Evolutionary conservation across 2,888 invertebrate genomes (phyloP), one percentile per base, ranked within the genome.

Genomic region (Acanthacorydalis orientalis): DNA sequence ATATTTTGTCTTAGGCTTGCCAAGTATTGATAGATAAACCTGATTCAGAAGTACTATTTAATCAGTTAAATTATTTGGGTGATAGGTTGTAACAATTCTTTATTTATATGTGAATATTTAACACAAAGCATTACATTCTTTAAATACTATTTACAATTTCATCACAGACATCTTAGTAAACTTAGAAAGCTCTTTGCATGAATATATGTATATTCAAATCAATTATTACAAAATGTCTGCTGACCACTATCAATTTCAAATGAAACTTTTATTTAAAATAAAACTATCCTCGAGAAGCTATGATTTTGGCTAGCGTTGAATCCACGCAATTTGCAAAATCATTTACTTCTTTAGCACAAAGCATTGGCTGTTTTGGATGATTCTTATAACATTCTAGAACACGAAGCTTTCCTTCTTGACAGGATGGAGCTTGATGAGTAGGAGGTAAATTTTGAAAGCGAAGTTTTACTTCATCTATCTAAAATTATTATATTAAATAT

Each of bases 291-390:
- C 49, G 42, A 38, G 51, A 50, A 16, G 60, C 62, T 50, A 70
- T 62, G 46, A 67, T 56, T 7, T 60, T 59, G n/a, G 70, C 63
- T 49, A 77, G 70, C 54, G 72, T 69, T 54, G 66, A 59, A 58
- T 74, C 75, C 12, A 79, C 77, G 56, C 79, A 79, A 53, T 71
- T 68, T 45, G 72, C 69, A 60, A 79, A 79, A 50, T 71, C 71
- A 56, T 73, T 64, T 1, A 79, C 78, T 56, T 75, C 67, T 51
- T 68, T 69, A 2, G 75, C 68, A 63, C 79, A 80, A 50, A 68
- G 69, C 49, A 80, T 64, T 11, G 74, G 72, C 58, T 76, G 72
- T 43, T 68, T 69, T 6, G 74, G 71, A 68, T 78, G 59, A 6
- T 69, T 63, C 54, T 70, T 71, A 56, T 77, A 79, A 57, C 80